phyloP scores from a whole-genome alignment of 2,888 invertebrate species.

The Sacculina carcini region DNA sequence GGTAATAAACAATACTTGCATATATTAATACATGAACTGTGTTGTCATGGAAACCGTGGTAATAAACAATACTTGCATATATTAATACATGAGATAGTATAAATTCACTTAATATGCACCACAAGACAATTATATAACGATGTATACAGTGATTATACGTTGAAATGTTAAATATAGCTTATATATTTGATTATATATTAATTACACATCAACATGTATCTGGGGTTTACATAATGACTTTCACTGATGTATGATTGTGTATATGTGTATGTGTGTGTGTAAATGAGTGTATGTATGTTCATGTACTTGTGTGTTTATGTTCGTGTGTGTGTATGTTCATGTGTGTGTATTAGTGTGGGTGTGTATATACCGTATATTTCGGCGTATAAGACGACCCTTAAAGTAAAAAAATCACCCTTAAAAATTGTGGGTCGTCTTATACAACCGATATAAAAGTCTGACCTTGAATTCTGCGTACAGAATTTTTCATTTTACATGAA shows the following conservation, averaged over 20 bases:
- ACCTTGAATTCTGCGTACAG: too few species aligned
- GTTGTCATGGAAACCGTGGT: background rate
- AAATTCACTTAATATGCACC: background rate
- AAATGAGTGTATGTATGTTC: background rate
- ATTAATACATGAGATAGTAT: background rate
- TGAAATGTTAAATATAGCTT: background rate
- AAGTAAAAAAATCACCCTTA: too few species aligned
- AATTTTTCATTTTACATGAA: too few species aligned
- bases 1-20: background rate
- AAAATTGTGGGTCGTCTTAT: too few species aligned
- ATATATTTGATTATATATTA: too few species aligned
- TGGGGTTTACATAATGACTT: background rate
- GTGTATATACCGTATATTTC: too few species aligned
- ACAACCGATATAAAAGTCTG: too few species aligned
- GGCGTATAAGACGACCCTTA: too few species aligned
- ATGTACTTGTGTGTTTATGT: background rate
- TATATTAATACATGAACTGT: background rate
- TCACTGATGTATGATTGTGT: background rate
- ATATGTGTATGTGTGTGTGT: background rate
- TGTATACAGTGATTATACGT: background rate
- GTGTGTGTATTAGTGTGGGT: too few species aligned
- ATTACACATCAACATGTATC: too few species aligned
- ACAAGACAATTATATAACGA: constrained; percentile 2
- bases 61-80: background rate
- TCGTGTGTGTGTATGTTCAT: background rate